Conservation (phyloP, 1,140 invertebrate species). For the Calliphora vicina region DNA sequence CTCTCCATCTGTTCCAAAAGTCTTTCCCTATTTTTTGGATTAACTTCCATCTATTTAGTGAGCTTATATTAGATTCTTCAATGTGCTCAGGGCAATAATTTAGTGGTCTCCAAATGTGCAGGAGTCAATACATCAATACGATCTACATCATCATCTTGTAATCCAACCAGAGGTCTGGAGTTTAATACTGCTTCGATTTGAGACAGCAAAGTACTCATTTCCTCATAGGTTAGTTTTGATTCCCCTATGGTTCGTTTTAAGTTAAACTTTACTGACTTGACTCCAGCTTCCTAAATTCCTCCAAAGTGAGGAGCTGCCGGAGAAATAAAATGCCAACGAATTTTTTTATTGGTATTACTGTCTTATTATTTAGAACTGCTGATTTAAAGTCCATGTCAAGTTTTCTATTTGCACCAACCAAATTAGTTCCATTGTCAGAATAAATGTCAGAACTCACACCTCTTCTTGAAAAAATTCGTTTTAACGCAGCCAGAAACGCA, state of each 20-base stretch:
- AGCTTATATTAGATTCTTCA: slow-evolving; percentile 31
- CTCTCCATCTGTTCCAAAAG: slow-evolving; percentile 51
- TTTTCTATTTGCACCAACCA: slow-evolving; percentile 46
- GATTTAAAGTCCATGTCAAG: slow-evolving; percentile 36
- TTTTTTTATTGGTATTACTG: no score
- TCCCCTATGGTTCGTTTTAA: no score
- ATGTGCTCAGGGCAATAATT: slow-evolving; percentile 42
- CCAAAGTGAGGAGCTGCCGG: no score
- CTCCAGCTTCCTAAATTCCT: no score
- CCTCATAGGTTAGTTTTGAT: no score
- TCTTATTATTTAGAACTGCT: no score
- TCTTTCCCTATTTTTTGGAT: slow-evolving; percentile 47
- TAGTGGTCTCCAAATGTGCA: slow-evolving; percentile 47
- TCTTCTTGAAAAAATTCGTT: slow-evolving; percentile 45
- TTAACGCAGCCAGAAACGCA: slow-evolving; percentile 47
- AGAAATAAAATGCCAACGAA: no score
- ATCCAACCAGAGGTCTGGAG: slow-evolving; percentile 36
- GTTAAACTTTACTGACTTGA: no score
- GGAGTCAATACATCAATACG: slow-evolving; percentile 45
- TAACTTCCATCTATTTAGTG: slow-evolving; percentile 46
- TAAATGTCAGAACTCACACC: slow-evolving; percentile 48
- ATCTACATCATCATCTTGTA: slow-evolving; percentile 23
- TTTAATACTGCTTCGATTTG: no score
- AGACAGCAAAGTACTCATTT: no score
- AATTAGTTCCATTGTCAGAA: slow-evolving; percentile 57